Conservation (phyloP, 64 coral and sea anemone species). For the Dendrophyllia cribrosa region DNA sequence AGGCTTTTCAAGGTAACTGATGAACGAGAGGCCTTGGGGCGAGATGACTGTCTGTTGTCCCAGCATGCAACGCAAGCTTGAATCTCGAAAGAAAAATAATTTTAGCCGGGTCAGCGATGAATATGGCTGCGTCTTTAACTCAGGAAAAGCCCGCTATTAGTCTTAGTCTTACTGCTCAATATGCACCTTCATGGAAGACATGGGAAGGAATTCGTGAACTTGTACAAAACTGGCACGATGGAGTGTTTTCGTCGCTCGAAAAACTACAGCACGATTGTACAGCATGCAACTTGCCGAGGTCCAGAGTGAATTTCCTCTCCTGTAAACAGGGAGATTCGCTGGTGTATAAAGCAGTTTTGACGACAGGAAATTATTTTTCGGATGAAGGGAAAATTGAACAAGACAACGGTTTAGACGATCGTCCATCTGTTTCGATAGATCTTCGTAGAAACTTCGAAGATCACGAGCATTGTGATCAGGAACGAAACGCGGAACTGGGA, state of each 20-base stretch:
- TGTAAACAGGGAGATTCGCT: neutral
- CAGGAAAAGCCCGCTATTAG: conserved; percentile 39
- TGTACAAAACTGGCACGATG: conserved; percentile 85
- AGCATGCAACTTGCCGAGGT: neutral
- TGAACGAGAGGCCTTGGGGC: neutral
- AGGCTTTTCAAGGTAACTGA: neutral
- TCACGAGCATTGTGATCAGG: neutral
- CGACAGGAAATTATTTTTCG: neutral
- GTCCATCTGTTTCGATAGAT: neutral
- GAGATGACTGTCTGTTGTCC: neutral
- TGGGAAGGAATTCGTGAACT: conserved; percentile 79
- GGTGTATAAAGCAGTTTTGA: conserved; percentile 9
- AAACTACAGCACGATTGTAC: neutral
- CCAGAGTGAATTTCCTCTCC: neutral
- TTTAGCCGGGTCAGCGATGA: neutral
- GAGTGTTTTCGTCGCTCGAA: conserved; percentile 59
- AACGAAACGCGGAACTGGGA: conserved; percentile 17
- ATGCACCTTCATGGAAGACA: conserved; percentile 66
- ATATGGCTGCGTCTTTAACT: neutral
- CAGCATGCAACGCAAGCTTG: no score
- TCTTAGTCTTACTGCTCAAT: conserved; percentile 63
- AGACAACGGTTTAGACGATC: no score
- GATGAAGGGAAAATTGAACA: neutral
- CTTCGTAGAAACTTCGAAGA: neutral
- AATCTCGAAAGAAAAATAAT: no score